Evolutionary conservation across 2,888 invertebrate species (phyloP), one percentile per base, ranked within the genome.

Genomic region (Lasius fuliginosus): DNA sequence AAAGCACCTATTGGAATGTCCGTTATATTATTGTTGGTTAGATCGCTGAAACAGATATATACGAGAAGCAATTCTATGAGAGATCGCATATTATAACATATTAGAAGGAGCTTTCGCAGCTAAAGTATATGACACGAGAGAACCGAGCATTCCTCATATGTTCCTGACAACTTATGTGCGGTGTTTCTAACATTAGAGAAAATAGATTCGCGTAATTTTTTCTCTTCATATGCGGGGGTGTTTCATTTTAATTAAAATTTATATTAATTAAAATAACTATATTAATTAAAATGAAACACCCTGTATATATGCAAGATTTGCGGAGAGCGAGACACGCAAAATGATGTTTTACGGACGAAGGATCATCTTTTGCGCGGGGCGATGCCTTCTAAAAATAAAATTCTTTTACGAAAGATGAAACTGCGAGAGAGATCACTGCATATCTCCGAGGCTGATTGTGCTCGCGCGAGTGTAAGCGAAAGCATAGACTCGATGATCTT

Each of bases 11-110:
- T 96, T 93, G 97, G 96, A 95, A 98, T 95, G 94, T 96, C 95
- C 89, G 97, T 97, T 94, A 98, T 97, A 95, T 98, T 98, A 96
- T 98, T 98, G 96, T 96, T 96, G 89, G 97, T 97, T 94, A 98
- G 96, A 95, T 98, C 98, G 94, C 98, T 98, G 97, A 82, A 96
- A 97, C 90, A 94, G 92, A 75, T 23, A 15, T 42, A 15, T 42
- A 53, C 8, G n/a, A 53, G 68, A 53, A 40, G 9, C 60, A 42
- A 42, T 23, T 33, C 4, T 23, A 49, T 71, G 36, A 69, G 46
- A 42, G 46, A 46, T 15, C 15, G 4, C 27, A 15, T 6, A 27
- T 27, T 46, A 23, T 11, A 27, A 40, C 18, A 27, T 36, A 42
- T 12, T 36, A 9, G 11, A 23, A 60, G 3, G 4, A 42, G 53